Evolutionary conservation across 2,113 vertebrate genomes (phyloP).

Genomic region (Gavialis gangeticus): DNA sequence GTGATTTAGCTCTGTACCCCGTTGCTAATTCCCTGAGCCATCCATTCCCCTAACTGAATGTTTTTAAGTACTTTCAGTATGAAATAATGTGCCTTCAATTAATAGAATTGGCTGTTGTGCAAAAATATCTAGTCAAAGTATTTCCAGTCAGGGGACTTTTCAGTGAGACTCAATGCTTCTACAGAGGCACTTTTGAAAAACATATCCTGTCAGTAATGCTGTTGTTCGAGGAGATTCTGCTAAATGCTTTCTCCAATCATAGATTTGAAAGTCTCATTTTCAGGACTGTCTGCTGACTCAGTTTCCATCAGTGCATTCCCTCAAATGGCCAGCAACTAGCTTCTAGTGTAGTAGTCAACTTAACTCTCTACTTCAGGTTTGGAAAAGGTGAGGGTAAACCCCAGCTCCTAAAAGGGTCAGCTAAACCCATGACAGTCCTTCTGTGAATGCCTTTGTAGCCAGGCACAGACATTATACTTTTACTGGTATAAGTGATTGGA

Average conservation of each 20-base stretch:
- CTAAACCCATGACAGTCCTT: neutral
- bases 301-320: neutral
- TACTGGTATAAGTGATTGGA: no score
- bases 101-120: neutral
- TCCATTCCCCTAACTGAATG: neutral
- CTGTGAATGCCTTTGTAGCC: no score
- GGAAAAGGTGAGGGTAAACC: neutral
- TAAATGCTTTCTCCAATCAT: neutral
- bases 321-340: neutral
- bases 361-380: neutral
- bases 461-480: no score
- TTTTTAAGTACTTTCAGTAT: neutral
- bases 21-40: neutral
- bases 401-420: rapidly evolving
- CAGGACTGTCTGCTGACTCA: neutral
- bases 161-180: neutral
- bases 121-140: neutral
- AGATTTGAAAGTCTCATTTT: neutral
- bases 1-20: neutral
- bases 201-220: neutral
- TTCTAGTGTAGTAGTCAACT: neutral
- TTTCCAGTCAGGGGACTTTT: neutral
- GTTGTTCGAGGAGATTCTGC: neutral
- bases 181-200: neutral
- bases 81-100: neutral